Evolutionary conservation across 1,140 invertebrate species (phyloP), one percentile per base, ranked within the genome.

Genomic region (Drosophila bipectinata): DNA sequence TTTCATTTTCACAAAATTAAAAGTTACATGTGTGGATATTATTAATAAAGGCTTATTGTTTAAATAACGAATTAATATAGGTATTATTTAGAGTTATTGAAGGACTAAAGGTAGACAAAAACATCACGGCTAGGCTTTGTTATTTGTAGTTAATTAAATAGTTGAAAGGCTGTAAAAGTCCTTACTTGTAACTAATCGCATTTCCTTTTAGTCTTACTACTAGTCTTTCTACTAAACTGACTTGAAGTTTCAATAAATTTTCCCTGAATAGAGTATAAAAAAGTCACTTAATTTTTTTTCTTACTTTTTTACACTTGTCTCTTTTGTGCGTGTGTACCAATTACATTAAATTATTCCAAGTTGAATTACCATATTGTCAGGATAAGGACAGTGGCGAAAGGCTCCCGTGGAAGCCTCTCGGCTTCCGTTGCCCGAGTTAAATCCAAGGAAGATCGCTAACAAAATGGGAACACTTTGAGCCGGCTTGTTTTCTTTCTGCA

Each of bases 331-430:
- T 66, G 58, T 66, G 78, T 72, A 72, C 72, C 82, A 87, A 88
- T 87, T 82, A 82, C 76, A 67, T 68, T 88, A 74, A 61, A 87
- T 87, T 79, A 78, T 69, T 63, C 82, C 73, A 58, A 60, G 51
- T 60, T 41, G 74, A 88, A 87, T 88, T 82, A 77, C 74, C 83
- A 82, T 82, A 82, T 79, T 82, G 82, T 87, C 83, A 57, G 83
- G 74, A 66, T 78, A 53, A 77, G 55, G 63, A 47, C 44, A 39
- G 49, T 66, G 48, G 37, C 15, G 57, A 56, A 44, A 48, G 39
- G 34, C 37, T 56, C 21, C 45, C 32, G 45, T 41, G 41, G 21
- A 59, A 18, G 24, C 21, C 61, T 56, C 39, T 9, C n/a, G 37
- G 44, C 18, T 61, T 53, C 41, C 54, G 54, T 26, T 39, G 41